Base-by-base conservation (phyloP, 1,140 invertebrate genomes). In the Pemphigus obesinymphae region DNA sequence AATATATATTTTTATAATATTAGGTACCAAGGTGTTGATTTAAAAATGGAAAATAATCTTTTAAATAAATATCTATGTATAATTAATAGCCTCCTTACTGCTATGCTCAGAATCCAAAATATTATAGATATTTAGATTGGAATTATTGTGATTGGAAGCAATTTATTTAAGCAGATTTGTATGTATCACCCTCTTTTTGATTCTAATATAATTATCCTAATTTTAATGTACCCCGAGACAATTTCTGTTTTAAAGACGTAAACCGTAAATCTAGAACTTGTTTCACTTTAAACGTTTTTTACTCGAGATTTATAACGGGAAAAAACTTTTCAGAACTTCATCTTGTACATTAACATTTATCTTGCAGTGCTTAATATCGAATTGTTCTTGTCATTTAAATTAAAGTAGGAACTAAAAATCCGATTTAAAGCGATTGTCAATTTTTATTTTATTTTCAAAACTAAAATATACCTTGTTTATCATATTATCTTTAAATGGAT, bases 321-420 rank as follows among this genome's bases (percentile, higher is more conserved):
- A 70, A 26, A 45, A 70, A 70, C n/a, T 45, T 70, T 70, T 11
- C 13, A 17, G 40, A 70, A 70, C 8, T 40, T 70, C 45, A 45
- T 43, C 40, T n/a, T n/a, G n/a, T n/a, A n/a, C n/a, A n/a, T n/a
- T 26, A 70, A 26, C 40, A 45, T 45, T 43, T 26, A 45, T 70
- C 66, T 70, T 26, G 66, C 15, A 45, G n/a, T 34, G 26, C 37
- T 43, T 40, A n/a, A 10, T 23, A n/a, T 70, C 40, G 37, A 70
- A 70, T 70, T 5, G 66, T 70, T 70, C 40, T 70, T 26, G 66
- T 70, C 37, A 43, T 70, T 70, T 43, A 45, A 70, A 70, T 43
- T 23, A 45, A 70, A 70, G 66, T 45, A 26, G 23, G 13, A 6
- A 45, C 43, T 45, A 45, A 70, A 70, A 43, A 45, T 26, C 15